Evolutionary conservation across 2,888 invertebrate genomes (phyloP).

Genomic region (Pycnomerus fuliginosus): DNA sequence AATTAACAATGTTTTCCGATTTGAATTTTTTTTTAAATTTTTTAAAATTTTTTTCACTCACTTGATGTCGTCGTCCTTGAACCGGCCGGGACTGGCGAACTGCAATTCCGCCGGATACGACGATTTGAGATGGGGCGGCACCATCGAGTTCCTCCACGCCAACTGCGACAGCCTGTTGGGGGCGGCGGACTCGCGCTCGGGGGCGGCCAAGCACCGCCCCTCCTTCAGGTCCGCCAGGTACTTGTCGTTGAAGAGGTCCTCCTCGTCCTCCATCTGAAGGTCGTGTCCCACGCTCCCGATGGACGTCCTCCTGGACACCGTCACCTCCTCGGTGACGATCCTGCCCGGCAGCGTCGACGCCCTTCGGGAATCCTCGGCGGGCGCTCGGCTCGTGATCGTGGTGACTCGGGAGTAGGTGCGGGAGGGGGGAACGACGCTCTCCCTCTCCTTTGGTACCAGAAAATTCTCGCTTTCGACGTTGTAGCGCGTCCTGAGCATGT

Average conservation of each 20-base stretch:
- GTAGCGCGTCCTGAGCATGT: constrained; percentile 14
- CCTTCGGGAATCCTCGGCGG: too few relatives aligned
- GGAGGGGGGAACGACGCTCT: not conserved
- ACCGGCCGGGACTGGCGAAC: constrained; percentile 57
- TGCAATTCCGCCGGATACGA: constrained; percentile 82
- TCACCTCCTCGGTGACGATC: constrained; percentile 37
- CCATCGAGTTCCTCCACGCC: constrained; percentile 76
- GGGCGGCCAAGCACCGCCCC: constrained; percentile 54
- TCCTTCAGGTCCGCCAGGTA: constrained; percentile 69
- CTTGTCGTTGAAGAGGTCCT: constrained; percentile 80
- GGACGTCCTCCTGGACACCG: constrained; percentile 40
- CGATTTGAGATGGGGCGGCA: constrained; percentile 82
- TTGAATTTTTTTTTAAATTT: too few relatives aligned
- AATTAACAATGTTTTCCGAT: too few relatives aligned
- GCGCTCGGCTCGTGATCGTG: constrained; percentile 4
- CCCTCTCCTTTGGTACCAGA: constrained; percentile 1
- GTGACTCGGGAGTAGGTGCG: not conserved
- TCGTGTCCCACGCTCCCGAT: constrained; percentile 45
- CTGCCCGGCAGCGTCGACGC: constrained; percentile 30
- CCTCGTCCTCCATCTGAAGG: constrained; percentile 80
- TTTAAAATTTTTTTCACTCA: too few relatives aligned
- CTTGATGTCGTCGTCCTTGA: constrained; percentile 68
- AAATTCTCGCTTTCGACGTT: constrained; percentile 4
- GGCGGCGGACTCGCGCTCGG: constrained; percentile 41
- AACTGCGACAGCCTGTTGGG: constrained; percentile 67